Evolutionary conservation across 2,888 invertebrate genomes (phyloP), one percentile per base, ranked within the genome.

Genomic region (Leptogaster cylindrica): DNA sequence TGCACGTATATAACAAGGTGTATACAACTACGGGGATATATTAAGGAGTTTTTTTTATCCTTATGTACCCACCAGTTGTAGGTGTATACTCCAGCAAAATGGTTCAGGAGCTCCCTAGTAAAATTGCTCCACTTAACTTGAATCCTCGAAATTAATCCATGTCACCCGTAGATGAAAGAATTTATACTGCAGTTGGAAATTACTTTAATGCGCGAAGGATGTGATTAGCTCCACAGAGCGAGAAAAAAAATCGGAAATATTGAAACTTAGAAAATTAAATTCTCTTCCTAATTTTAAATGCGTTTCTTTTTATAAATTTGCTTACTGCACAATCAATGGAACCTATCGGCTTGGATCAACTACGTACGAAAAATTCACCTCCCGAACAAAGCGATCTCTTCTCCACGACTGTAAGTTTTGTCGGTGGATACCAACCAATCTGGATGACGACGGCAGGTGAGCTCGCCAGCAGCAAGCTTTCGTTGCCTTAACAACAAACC

Each of bases 401-500:
- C 69, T 69, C 69, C 48, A 64, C 66, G 69, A 69, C 69, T 69
- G 69, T 44, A 44, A 69, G 39, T 23, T 23, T 69, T 58, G 28
- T 52, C 67, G 58, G 69, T 66, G 44, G 66, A 28, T 50, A 52
- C 65, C 28, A 52, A n/a, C n/a, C n/a, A n/a, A n/a, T n/a, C 65
- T 65, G 39, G 48, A n/a, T n/a, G n/a, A 46, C 55, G 28, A 65
- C 50, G 66, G 66, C 69, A 69, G 69, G 69, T 68, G 68, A 58
- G 52, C 23, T 52, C 41, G 66, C 61, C 50, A 48, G 58, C 39
- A 39, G 41, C 23, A 36, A 61, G 61, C 61, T 61, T 61, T 61
- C 16, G 61, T 61, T 27, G 61, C 2, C 44, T 44, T 44, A 14
- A 16, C 61, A 10, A 61, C 61, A 8, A 20, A 41, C 61, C 61